Evolutionary conservation across 2,797 vertebrate species (phyloP).

Genomic region (Anas georgica): DNA sequence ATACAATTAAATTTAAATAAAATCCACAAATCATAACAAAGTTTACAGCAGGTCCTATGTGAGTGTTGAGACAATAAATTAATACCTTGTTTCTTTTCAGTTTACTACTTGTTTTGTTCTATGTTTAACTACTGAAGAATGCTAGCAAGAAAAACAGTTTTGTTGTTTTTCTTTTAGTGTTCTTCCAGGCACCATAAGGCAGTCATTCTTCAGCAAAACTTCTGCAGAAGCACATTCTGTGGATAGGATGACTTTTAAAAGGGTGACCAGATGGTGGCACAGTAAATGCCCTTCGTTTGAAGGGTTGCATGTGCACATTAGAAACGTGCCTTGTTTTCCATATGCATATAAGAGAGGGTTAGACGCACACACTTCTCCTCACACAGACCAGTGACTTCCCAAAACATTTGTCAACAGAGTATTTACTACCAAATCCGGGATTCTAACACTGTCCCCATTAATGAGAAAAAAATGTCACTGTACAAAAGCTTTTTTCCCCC

Average conservation of each 20-base stretch:
- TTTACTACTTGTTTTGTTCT: neutral
- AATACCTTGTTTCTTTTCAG: neutral
- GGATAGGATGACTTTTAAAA: slow-evolving; percentile 61
- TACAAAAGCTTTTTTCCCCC: slow-evolving; percentile 61
- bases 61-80: neutral
- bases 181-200: slow-evolving; percentile 8
- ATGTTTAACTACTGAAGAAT: neutral
- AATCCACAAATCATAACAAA: neutral
- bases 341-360: slow-evolving; percentile 57
- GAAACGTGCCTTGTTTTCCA: slow-evolving; percentile 44
- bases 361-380: slow-evolving; percentile 55
- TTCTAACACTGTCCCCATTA: slow-evolving; percentile 75
- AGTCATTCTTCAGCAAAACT: slow-evolving; percentile 55
- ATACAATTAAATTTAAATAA: neutral
- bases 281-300: slow-evolving; percentile 44
- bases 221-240: neutral
- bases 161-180: neutral
- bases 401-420: slow-evolving; percentile 68
- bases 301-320: slow-evolving; percentile 7
- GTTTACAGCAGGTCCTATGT: neutral
- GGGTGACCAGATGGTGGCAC: slow-evolving; percentile 56
- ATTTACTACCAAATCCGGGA: slow-evolving; percentile 79
- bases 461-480: slow-evolving; percentile 79
- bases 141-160: neutral
- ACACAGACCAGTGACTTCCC: slow-evolving; percentile 59